A percentile compares a stretch with the other conserved stretches of the same genome.
These are phyloP conservation scores for Chelonia mydas DNA, from an alignment of 2,797 vertebrate genomes.

Conservation along the genomic window DNA sequence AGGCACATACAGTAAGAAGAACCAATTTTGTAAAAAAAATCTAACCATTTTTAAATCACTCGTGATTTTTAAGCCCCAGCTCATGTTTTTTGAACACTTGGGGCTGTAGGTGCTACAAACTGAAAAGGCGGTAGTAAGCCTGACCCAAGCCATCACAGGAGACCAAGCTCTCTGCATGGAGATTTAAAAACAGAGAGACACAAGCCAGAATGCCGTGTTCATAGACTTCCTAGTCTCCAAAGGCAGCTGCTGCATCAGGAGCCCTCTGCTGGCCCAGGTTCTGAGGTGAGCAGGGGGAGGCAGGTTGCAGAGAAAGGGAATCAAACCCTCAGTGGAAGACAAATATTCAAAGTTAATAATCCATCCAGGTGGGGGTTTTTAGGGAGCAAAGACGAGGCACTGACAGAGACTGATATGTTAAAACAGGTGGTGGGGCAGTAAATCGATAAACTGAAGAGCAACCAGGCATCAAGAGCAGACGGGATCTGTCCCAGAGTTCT, in stretches of 20 bases:
- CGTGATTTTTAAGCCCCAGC: neutral
- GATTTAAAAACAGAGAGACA: neutral
- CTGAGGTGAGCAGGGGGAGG: neutral
- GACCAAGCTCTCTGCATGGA: neutral
- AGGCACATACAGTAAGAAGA: neutral
- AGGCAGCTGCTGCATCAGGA: neutral
- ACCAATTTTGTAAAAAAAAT: neutral
- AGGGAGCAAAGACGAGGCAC: conserved; percentile 48
- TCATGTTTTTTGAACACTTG: neutral
- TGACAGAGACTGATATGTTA: conserved; percentile 67
- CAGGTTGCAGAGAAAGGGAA: neutral
- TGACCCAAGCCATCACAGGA: neutral
- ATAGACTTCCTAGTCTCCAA: neutral
- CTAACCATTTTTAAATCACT: neutral
- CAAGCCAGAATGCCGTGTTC: neutral
- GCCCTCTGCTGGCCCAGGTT: neutral
- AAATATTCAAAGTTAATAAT: neutral
- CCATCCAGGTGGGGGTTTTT: rapidly evolving
- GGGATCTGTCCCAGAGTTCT: conserved; percentile 69
- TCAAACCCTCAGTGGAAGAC: neutral
- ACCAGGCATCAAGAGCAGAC: conserved; percentile 67
- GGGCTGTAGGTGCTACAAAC: neutral
- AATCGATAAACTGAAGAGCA: conserved; percentile 68
- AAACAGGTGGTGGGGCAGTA: conserved; percentile 60
- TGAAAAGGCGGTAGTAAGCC: neutral